A percentile compares a stretch with the other conserved stretches of the same genome.
Conservation (phyloP, 2,797 vertebrate genomes). For the Simalia tracyae region DNA sequence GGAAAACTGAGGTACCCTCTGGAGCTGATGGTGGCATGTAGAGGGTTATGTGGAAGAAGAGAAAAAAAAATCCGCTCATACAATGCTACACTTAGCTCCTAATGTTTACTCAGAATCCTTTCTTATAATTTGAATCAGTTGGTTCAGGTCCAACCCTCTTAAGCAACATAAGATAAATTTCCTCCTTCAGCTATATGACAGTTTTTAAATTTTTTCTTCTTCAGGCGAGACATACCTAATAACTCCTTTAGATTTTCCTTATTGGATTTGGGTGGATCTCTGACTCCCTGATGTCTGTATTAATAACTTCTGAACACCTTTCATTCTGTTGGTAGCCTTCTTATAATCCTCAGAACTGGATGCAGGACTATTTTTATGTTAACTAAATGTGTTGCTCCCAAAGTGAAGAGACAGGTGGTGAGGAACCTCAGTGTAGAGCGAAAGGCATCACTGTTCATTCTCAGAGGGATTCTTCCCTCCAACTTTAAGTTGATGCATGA, state of each 20-base stretch:
- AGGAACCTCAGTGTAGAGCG: neutral
- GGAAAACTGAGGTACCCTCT: neutral
- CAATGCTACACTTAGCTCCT: neutral
- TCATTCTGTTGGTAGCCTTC: neutral
- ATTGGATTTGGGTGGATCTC: neutral
- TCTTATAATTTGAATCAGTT: neutral
- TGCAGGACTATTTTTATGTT: neutral
- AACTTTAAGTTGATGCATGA: neutral
- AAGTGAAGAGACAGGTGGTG: neutral
- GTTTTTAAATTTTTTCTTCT: neutral
- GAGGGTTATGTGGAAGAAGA: neutral
- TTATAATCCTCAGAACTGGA: neutral
- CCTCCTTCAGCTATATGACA: neutral
- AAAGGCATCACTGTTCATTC: neutral
- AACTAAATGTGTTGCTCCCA: neutral
- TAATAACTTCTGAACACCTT: neutral
- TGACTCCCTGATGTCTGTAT: neutral
- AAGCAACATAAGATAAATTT: neutral
- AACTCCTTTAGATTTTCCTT: neutral
- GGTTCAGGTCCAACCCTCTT: neutral
- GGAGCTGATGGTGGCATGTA: neutral
- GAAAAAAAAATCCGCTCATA: neutral
- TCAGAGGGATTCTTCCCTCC: neutral
- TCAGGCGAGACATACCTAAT: neutral
- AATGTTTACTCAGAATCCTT: neutral